Evolutionary conservation across 2,888 invertebrate species (phyloP), one percentile per base, ranked within the genome.

Genomic region (Caenorhabditis sp.): DNA sequence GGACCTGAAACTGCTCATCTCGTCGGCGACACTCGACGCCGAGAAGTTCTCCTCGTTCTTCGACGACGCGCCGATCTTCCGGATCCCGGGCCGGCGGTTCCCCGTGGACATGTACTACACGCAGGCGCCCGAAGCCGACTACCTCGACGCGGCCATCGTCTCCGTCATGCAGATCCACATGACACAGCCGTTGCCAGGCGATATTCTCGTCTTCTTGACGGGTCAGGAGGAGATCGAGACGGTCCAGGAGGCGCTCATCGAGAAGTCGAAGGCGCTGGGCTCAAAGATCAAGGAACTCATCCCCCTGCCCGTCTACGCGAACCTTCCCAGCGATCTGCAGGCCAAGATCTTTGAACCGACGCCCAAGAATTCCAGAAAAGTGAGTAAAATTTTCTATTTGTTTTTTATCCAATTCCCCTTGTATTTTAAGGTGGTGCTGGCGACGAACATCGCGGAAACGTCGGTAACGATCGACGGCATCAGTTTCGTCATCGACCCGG

Each of bases 101-200:
- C 97, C 98, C 1, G 99, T 99, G 0, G 95, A 99, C 89, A 96
- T 99, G 87, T 99, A 95, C 90, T 99, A 99, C 89, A 99, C 99
- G 0, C 96, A 96, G 46, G 97, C 98, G 0, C 99, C 99, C 0
- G 99, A 99, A 91, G 97, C 98, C 1, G 97, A 99, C 91, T 99
- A 98, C 90, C 93, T 99, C 52, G 97, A 99, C 90, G 75, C 81
- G 82, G 79, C 78, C 5, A 82, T 85, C 59, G 81, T 87, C 11
- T 85, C 97, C 0, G 93, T 99, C 30, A 91, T 99, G 80, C 99
- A 99, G 91, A 99, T 99, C 84, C 99, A 99, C 90, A 94, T 96
- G 6, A 97, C 97, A 0, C 98, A 99, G 90, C 95, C 96, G 0
- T 90, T 94, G 20, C 88, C 88, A 6, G 99, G 99, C 1, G 99